Conservation (phyloP, 1,140 invertebrate genomes). For the Carposina sasakii region DNA sequence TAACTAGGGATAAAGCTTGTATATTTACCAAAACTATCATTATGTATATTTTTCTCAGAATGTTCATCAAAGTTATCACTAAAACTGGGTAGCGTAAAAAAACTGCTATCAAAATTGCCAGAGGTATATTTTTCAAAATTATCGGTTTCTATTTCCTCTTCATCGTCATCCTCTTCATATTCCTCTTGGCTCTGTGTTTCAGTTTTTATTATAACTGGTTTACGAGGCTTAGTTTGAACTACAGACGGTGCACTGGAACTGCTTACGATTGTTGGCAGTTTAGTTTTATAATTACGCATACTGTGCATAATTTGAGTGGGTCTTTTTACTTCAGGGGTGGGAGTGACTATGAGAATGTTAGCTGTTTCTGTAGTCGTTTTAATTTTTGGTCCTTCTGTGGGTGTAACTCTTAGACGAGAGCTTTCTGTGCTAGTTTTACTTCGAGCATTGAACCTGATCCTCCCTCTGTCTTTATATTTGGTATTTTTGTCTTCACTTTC, state of each 20-base stretch:
- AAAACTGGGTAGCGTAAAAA: slow-evolving; percentile 54
- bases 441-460: slow-evolving; percentile 44
- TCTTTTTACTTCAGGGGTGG: slow-evolving; percentile 54
- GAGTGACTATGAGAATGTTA: slow-evolving; percentile 52
- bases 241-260: slow-evolving; percentile 22
- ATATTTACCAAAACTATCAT: slow-evolving; percentile 42
- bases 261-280: slow-evolving; percentile 35
- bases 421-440: slow-evolving; percentile 45
- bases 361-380: slow-evolving; percentile 7
- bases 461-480: slow-evolving; percentile 65
- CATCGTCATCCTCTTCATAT: slow-evolving; percentile 37
- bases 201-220: too few species aligned
- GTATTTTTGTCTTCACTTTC: slow-evolving; percentile 61
- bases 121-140: slow-evolving; percentile 47
- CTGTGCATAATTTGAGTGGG: slow-evolving; percentile 50
- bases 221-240: slow-evolving; percentile 5
- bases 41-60: slow-evolving; percentile 36
- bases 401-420: slow-evolving; percentile 30
- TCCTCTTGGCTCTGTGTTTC: slow-evolving; percentile 29
- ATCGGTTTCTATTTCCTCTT: slow-evolving; percentile 41
- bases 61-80: slow-evolving; percentile 37
- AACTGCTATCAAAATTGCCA: slow-evolving; percentile 45
- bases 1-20: slow-evolving; percentile 48
- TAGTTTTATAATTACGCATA: slow-evolving; percentile 50
- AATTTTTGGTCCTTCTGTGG: slow-evolving; percentile 33